Conservation (phyloP, 2,797 vertebrate genomes). For the Oceanodroma leucorhoa region DNA sequence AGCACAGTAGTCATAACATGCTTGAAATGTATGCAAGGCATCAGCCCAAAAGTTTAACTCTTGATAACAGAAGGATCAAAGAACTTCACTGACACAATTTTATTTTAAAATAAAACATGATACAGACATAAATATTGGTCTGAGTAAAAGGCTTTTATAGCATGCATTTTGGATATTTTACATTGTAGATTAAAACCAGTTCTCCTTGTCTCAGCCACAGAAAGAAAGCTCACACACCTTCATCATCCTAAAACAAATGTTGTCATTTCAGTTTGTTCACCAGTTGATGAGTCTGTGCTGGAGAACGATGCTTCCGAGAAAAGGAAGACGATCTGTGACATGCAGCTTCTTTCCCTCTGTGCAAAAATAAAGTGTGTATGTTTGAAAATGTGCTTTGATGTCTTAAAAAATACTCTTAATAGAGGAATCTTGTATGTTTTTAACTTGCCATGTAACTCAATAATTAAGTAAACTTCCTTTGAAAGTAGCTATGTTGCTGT, state of each 20-base stretch:
- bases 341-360: background rate
- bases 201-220: background rate
- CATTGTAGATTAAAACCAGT: background rate
- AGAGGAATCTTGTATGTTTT: background rate
- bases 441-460: slow-evolving; percentile 25
- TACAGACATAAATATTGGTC: slow-evolving; percentile 13
- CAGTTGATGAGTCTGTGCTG: background rate
- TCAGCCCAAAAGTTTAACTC: background rate
- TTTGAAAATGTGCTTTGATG: slow-evolving; percentile 41
- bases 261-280: background rate
- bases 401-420: background rate
- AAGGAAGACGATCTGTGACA: background rate
- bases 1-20: background rate
- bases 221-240: background rate
- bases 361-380: background rate
- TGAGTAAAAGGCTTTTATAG: background rate
- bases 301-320: background rate
- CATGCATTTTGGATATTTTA: slow-evolving; percentile 1
- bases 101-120: slow-evolving; percentile 46
- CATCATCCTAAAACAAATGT: background rate
- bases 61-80: slow-evolving; percentile 47
- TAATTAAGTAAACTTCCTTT: slow-evolving; percentile 51
- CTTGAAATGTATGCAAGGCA: slow-evolving; percentile 39
- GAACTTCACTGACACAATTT: background rate
- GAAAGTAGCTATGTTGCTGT: slow-evolving; percentile 44